Evolutionary conservation across 2,797 vertebrate species (phyloP).

Genomic region (Sciurus carolinensis): DNA sequence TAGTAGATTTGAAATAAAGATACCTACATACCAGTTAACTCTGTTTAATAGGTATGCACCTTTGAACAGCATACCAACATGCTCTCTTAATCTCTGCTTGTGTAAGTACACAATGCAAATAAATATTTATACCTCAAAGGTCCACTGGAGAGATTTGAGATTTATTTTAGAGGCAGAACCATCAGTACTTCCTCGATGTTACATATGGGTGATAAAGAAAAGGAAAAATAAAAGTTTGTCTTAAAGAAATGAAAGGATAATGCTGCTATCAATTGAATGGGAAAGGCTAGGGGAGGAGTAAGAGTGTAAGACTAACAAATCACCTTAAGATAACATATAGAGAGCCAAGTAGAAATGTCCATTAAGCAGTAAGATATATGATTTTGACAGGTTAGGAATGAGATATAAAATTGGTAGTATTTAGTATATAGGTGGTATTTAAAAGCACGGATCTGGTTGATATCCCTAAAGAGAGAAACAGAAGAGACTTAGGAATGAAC

Average conservation of each 20-base stretch:
- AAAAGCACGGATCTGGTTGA: not conserved
- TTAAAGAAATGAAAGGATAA: constrained; percentile 31
- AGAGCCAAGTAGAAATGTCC: constrained; percentile 15
- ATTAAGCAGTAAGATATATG: not conserved
- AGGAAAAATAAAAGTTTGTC: constrained; percentile 26
- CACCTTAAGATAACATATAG: not conserved
- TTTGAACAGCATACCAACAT: constrained; percentile 7
- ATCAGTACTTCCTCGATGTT: constrained; percentile 17
- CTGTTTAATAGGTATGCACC: constrained; percentile 14
- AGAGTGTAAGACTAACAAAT: not conserved
- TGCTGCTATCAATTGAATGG: constrained; percentile 5
- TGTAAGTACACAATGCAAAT: not conserved
- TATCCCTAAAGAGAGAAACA: not conserved
- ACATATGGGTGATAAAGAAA: not conserved
- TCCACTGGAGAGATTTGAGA: not conserved
- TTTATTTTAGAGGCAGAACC: constrained; percentile 25
- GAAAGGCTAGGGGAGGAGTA: constrained; percentile 20
- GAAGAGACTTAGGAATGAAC: constrained; percentile 13
- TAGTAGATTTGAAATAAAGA: not conserved
- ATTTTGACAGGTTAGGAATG: not conserved
- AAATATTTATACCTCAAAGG: not conserved
- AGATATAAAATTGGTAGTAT: constrained; percentile 31
- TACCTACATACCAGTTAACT: not conserved
- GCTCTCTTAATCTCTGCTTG: not conserved
- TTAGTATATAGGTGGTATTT: constrained; percentile 15